These are phyloP conservation scores for Pomatostomus ruficeps DNA, from an alignment of 2,113 vertebrate species.

Conservation along the genomic window DNA sequence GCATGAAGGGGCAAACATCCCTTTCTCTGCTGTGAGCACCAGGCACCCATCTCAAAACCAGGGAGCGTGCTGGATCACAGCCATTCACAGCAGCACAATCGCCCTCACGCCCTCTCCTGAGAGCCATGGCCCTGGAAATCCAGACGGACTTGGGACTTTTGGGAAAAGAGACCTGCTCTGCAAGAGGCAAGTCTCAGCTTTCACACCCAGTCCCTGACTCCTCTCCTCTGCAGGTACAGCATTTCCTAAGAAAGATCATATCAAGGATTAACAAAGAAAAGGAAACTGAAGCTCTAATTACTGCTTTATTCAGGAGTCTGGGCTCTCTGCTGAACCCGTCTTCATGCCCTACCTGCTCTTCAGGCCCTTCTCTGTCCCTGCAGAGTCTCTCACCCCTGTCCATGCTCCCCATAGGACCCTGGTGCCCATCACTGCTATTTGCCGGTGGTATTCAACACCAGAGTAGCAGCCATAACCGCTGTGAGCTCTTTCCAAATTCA, in stretches of 20 bases:
- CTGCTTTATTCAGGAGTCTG: neutral
- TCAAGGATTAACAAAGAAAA: neutral
- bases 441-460: neutral
- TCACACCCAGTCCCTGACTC: neutral
- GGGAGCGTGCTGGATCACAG: accelerated
- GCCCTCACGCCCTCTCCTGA: neutral
- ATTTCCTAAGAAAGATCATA: neutral
- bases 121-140: neutral
- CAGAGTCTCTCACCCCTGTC: neutral
- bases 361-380: neutral
- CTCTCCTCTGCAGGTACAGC: neutral
- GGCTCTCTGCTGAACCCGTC: neutral
- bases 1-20: neutral
- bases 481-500: neutral
- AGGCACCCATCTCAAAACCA: neutral
- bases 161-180: neutral
- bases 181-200: neutral
- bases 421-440: neutral
- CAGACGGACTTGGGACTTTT: neutral
- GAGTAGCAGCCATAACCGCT: neutral
- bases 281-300: neutral
- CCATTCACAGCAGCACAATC: neutral
- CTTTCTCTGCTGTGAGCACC: neutral
- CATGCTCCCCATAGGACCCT: neutral
- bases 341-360: neutral